Evolutionary conservation across 2,113 vertebrate genomes (phyloP), one percentile per base, ranked within the genome.

Genomic region (Empidonax alnorum): DNA sequence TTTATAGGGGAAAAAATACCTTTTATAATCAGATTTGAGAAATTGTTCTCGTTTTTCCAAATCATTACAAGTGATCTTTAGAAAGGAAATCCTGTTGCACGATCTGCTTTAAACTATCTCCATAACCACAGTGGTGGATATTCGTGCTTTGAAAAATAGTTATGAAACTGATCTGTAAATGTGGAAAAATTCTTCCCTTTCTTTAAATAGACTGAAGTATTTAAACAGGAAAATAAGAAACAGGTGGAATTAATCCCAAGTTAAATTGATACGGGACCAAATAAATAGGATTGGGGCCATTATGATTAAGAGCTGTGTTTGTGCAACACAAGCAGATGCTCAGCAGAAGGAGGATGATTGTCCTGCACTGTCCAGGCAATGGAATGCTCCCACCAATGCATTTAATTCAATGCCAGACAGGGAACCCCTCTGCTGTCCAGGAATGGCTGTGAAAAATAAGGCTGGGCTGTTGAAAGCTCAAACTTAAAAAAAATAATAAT

Each of bases 241-340:
- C 62, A 74, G 33, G 82, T 74, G 39, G 65, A 95, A 95, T 91
- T 88, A 94, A 92, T 92, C 72, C 75, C 50, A 91, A 77, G 52
- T 93, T 96, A 94, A 95, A 90, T 3, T 94, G 88, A 94, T 84
- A 89, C 79, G 77, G 68, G 76, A 81, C 31, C 72, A 94, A 90
- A 89, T 87, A 94, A 97, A 97, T 86, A 93, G 83, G 96, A 93
- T 96, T 96, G 82, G 55, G 90, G 72, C 72, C 72, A 22, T 84
- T 80, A 28, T 50, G 85, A 92, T 93, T 95, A 94, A 92, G 85
- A 90, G 68, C 72, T 3, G 25, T 88, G 75, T 96, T 96, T 93
- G 76, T 87, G 83, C 68, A 74, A 55, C 68, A 95, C 88, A 90
- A 88, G 69, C 93, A 90, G 93, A 71, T 84, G 92, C 41, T 93